Conservation (phyloP, 2,888 invertebrate genomes). For the Diabrotica balteata region DNA sequence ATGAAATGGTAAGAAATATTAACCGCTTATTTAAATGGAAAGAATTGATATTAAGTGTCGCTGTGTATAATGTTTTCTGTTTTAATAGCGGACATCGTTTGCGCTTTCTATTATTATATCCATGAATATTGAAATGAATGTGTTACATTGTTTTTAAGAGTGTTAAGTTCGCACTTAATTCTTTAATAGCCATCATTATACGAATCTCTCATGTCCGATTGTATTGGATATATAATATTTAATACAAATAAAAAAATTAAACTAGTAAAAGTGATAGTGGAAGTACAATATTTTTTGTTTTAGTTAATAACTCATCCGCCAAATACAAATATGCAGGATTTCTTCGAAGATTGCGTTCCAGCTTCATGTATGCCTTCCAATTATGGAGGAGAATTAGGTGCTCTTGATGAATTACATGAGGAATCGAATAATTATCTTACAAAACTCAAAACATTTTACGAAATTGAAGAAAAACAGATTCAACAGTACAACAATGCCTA, state of each 20-base stretch:
- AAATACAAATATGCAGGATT: slow-evolving; percentile 63
- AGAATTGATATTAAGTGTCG: not conserved
- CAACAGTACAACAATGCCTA: slow-evolving; percentile 50
- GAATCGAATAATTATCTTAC: slow-evolving; percentile 55
- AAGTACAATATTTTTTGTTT: slow-evolving; percentile 19
- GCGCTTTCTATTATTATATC: no score
- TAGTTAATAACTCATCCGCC: slow-evolving; percentile 69
- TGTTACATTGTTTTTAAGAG: no score
- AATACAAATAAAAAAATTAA: no score
- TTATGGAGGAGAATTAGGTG: slow-evolving; percentile 67
- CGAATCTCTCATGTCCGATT: no score
- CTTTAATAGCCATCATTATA: no score
- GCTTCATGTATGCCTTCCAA: slow-evolving; percentile 61
- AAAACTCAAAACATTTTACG: slow-evolving; percentile 49
- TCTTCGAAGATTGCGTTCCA: slow-evolving; percentile 64
- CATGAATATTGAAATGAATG: no score
- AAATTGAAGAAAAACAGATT: slow-evolving; percentile 52
- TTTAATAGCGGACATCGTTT: no score
- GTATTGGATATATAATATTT: no score
- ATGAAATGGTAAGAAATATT: slow-evolving; percentile 45
- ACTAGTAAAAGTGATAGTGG: no score
- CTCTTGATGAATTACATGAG: slow-evolving; percentile 64
- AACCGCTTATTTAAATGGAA: not conserved
- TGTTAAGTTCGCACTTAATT: no score
- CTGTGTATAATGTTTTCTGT: not conserved